phyloP scores from a whole-genome alignment of 2,797 vertebrate species.

The Cuculus canorus region DNA sequence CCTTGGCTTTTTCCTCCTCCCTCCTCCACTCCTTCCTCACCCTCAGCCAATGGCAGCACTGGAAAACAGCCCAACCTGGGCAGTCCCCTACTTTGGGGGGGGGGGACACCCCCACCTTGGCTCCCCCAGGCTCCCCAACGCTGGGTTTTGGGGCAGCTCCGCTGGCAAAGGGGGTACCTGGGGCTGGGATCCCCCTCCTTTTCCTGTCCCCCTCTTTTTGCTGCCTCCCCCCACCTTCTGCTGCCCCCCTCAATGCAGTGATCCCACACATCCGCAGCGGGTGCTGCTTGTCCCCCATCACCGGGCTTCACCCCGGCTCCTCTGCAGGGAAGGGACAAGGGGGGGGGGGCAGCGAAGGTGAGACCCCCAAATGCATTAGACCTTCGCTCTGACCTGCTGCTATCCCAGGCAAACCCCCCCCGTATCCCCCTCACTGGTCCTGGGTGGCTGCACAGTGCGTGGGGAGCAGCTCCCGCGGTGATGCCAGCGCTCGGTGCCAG shows the following conservation, averaged over 20 bases:
- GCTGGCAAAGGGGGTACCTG: not conserved
- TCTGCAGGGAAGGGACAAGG: not conserved
- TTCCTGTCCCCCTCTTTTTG: not conserved
- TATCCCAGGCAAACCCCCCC: not conserved
- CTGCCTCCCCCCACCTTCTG: not conserved
- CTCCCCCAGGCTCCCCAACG: not conserved
- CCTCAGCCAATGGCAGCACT: constrained; percentile 54
- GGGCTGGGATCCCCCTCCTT: not conserved
- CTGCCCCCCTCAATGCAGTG: not conserved
- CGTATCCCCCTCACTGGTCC: not conserved
- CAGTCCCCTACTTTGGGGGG: not conserved
- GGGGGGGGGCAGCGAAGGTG: not conserved
- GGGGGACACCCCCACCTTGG: not conserved
- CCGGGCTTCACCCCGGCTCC: not conserved
- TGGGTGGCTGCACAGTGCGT: not conserved
- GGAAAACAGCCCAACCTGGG: constrained; percentile 40
- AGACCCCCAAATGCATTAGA: not conserved
- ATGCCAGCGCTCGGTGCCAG: not conserved
- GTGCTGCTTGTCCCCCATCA: not conserved
- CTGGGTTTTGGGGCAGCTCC: not conserved
- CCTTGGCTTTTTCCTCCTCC: constrained; percentile 31
- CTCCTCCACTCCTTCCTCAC: constrained; percentile 24
- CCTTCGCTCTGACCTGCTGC: not conserved
- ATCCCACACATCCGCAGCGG: not conserved
- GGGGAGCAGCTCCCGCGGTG: not conserved